Conservation (phyloP, 2,797 vertebrate genomes). For the Microhierax caerulescens region DNA sequence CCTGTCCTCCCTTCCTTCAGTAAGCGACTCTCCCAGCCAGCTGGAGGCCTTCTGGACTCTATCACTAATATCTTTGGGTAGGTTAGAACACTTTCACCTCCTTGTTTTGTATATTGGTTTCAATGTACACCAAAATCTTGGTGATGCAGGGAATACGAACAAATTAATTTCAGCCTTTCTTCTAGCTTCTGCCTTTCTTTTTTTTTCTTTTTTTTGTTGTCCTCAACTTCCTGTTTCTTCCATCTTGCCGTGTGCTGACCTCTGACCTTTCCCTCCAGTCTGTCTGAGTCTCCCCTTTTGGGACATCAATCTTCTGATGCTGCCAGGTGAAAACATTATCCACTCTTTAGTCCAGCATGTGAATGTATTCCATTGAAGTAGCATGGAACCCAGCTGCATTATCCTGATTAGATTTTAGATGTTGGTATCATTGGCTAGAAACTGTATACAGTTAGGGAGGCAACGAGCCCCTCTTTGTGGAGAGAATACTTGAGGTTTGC, state of each 20-base stretch:
- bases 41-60: constrained; percentile 92
- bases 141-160: constrained; percentile 48
- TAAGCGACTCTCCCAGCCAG: constrained; percentile 88
- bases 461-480: not conserved
- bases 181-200: constrained; percentile 74
- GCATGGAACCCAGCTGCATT: not conserved
- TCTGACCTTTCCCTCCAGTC: constrained; percentile 84
- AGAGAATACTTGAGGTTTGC: not conserved
- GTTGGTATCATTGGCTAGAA: constrained; percentile 12
- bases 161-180: constrained; percentile 69
- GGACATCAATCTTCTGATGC: constrained; percentile 83
- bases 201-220: constrained; percentile 67
- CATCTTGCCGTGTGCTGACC: constrained; percentile 77
- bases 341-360: constrained; percentile 72
- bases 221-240: constrained; percentile 73
- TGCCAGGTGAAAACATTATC: constrained; percentile 84
- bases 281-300: constrained; percentile 89
- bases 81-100: constrained; percentile 78
- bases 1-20: constrained; percentile 84
- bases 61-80: constrained; percentile 99
- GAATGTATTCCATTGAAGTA: constrained; percentile 53
- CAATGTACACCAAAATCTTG: constrained; percentile 54
- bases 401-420: not conserved
- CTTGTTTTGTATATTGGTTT: constrained; percentile 61
- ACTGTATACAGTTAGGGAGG: not conserved